Percentiles rank a stretch among this genome's conserved stretches.
Conservation (phyloP, 2,113 vertebrate species). For the Polypterus senegalus region DNA sequence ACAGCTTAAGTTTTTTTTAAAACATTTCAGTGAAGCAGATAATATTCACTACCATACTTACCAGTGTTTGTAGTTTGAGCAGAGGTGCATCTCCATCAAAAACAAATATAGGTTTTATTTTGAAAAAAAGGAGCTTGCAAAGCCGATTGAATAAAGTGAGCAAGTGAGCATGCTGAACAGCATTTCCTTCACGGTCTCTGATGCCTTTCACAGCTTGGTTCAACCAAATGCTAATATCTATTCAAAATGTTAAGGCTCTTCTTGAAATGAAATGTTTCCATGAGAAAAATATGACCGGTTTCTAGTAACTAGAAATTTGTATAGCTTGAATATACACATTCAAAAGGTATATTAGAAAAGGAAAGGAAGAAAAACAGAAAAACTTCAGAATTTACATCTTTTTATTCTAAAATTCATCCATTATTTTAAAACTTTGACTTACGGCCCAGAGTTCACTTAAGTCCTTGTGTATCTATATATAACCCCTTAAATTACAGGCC, state of each 20-base stretch:
- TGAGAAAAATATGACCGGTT: background rate
- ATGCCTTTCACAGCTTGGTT: slow-evolving; percentile 92
- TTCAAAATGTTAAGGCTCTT: slow-evolving; percentile 32
- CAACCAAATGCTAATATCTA: slow-evolving; percentile 97
- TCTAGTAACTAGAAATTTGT: no score
- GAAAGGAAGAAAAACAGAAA: no score
- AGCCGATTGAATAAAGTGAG: slow-evolving; percentile 86
- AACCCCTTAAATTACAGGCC: no score
- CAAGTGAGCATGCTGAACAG: slow-evolving; percentile 79
- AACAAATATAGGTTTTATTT: slow-evolving; percentile 84
- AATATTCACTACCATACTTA: slow-evolving; percentile 29
- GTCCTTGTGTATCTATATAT: no score
- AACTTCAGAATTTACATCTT: no score
- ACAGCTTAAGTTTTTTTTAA: background rate
- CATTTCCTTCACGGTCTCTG: slow-evolving; percentile 66
- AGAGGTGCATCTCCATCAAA: slow-evolving; percentile 90
- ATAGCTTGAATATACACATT: no score
- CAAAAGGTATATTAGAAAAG: no score
- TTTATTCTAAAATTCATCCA: no score
- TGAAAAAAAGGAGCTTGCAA: slow-evolving; percentile 90
- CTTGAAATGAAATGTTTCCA: background rate
- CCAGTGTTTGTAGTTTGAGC: slow-evolving; percentile 89
- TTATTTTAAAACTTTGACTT: no score
- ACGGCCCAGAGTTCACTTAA: no score
- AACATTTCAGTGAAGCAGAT: background rate